Percentiles rank a stretch among this genome's conserved stretches.
Evolutionary conservation across 92 coral and sea anemone species (phyloP).

Genomic region (Scolanthus callimorphus): DNA sequence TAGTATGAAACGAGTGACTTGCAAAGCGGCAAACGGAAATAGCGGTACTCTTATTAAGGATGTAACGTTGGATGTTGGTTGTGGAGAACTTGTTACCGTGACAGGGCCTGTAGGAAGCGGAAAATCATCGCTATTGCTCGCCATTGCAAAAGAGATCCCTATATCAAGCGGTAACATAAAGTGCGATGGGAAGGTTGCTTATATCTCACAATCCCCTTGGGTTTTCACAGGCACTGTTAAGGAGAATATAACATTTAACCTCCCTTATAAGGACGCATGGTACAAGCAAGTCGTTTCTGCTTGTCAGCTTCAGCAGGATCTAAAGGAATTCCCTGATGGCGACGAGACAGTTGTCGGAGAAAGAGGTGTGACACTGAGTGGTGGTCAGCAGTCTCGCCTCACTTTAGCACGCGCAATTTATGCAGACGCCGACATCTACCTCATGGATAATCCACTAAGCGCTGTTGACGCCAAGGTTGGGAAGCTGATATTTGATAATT

Average conservation of each 20-base stretch:
- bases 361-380: constrained; percentile 31
- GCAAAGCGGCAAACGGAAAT: background rate
- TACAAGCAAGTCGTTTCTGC: background rate
- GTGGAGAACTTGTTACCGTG: constrained; percentile 20
- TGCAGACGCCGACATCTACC: too few species aligned
- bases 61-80: background rate
- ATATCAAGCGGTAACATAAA: background rate
- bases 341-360: constrained; percentile 28
- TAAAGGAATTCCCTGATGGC: constrained; percentile 8
- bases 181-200: background rate
- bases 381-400: constrained; percentile 33
- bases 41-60: constrained; percentile 1
- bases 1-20: background rate
- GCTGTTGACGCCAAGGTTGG: constrained; percentile 33
- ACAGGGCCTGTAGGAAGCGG: constrained; percentile 42
- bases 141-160: background rate
- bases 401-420: constrained; percentile 31
- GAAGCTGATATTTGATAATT: constrained; percentile 18
- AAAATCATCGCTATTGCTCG: background rate
- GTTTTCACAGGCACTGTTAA: background rate
- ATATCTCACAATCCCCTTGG: constrained; percentile 1
- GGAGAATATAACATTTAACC: background rate
- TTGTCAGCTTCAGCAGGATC: background rate
- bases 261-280: background rate
- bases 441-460: too few species aligned